Evolutionary conservation across 2,113 vertebrate species (phyloP).

Genomic region (Rissa tridactyla): DNA sequence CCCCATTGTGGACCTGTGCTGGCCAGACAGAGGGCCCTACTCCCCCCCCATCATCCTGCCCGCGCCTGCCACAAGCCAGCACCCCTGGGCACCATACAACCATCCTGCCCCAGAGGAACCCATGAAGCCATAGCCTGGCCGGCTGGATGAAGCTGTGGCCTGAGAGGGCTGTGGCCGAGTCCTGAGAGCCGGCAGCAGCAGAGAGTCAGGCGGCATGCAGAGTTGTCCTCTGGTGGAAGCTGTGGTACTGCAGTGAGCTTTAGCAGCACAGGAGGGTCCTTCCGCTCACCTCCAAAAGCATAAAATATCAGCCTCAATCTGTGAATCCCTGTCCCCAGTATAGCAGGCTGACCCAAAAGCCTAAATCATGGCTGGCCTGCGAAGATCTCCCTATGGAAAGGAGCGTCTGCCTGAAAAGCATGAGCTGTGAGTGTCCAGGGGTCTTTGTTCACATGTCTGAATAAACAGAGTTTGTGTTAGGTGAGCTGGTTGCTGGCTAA

Average conservation of each 20-base stretch:
- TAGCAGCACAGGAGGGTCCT: background rate
- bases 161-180: background rate
- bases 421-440: accelerated
- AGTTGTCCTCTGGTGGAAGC: background rate
- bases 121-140: background rate
- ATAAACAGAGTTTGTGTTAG: background rate
- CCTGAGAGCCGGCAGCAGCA: background rate
- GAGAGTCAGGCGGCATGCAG: background rate
- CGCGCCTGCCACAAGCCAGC: accelerated
- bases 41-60: conserved; percentile 75
- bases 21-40: conserved; percentile 79
- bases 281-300: background rate
- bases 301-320: background rate
- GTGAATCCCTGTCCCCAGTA: background rate
- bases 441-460: background rate
- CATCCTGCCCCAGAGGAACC: background rate
- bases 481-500: background rate
- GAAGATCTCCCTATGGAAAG: background rate
- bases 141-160: background rate
- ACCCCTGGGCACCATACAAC: background rate
- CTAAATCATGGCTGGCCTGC: background rate
- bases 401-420: background rate
- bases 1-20: conserved; percentile 84
- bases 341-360: background rate
- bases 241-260: too few species aligned